A percentile compares a stretch with the other conserved stretches of the same genome.
Conservation (phyloP, 2,113 vertebrate genomes). For the Sterrhoptilus dennistouni region DNA sequence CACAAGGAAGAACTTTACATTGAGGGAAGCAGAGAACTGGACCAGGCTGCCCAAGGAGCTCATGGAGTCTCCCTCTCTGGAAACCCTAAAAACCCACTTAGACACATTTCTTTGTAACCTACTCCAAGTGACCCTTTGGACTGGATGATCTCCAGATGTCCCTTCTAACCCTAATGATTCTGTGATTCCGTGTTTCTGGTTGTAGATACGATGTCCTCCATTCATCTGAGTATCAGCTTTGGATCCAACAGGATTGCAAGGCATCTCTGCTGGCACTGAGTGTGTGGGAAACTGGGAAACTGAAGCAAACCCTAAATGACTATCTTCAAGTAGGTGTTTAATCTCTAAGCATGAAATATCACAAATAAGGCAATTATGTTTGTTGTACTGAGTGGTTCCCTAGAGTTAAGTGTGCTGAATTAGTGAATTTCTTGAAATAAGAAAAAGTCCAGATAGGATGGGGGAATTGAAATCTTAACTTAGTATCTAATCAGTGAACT, state of each 20-base stretch:
- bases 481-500: background rate
- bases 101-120: background rate
- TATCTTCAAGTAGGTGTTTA: background rate
- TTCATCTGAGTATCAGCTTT: background rate
- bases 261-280: background rate
- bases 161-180: background rate
- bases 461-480: background rate
- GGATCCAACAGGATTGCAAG: fast-evolving
- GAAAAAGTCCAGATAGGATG: background rate
- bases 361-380: background rate
- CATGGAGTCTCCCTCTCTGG: fast-evolving
- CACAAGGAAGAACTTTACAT: background rate
- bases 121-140: background rate
- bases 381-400: background rate
- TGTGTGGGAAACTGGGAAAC: background rate
- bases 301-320: background rate
- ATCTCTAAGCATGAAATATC: background rate
- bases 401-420: background rate
- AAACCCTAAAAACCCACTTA: background rate
- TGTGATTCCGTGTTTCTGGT: background rate
- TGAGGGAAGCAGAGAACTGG: background rate
- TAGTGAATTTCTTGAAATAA: background rate
- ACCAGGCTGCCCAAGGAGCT: background rate
- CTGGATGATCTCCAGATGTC: background rate
- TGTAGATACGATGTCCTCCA: fast-evolving